These are phyloP conservation scores for Nesidiocoris tenuis DNA, from an alignment of 2,888 invertebrate genomes.

Conservation along the genomic window DNA sequence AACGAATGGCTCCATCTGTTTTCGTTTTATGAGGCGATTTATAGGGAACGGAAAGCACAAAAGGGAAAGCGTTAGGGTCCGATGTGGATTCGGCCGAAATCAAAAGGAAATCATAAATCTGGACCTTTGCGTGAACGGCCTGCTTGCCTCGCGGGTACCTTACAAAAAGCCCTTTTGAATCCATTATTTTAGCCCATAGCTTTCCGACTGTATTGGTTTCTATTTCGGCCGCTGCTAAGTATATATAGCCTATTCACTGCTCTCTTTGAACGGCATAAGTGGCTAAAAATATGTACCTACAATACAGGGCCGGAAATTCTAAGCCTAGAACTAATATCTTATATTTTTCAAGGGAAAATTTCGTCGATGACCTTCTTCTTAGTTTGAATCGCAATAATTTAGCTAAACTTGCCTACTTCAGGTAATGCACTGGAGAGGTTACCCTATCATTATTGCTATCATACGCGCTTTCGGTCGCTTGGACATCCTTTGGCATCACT, in stretches of 20 bases:
- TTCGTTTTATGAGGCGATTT: constrained; percentile 30
- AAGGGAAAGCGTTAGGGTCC: constrained; percentile 11
- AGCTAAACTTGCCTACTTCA: too few relatives aligned
- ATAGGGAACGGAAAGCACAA: constrained; percentile 12
- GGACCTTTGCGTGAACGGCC: neutral
- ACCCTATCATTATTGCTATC: too few relatives aligned
- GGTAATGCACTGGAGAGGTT: too few relatives aligned
- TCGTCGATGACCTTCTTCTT: too few relatives aligned
- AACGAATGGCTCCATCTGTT: constrained; percentile 18
- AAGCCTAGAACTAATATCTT: too few relatives aligned
- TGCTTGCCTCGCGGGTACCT: neutral
- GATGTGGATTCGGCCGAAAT: neutral
- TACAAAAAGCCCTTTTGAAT: neutral
- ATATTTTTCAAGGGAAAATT: too few relatives aligned
- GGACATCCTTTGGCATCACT: too few relatives aligned
- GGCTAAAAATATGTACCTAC: neutral
- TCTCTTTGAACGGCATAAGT: neutral
- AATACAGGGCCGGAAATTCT: too few relatives aligned
- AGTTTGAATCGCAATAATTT: too few relatives aligned
- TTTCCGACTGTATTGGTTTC: neutral
- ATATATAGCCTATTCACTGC: neutral
- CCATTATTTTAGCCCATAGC: neutral
- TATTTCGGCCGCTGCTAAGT: neutral
- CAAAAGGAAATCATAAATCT: neutral
- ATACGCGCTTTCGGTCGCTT: too few relatives aligned